These are phyloP conservation scores for Myopa testacea DNA, from an alignment of 2,888 invertebrate genomes.

Conservation along the genomic window DNA sequence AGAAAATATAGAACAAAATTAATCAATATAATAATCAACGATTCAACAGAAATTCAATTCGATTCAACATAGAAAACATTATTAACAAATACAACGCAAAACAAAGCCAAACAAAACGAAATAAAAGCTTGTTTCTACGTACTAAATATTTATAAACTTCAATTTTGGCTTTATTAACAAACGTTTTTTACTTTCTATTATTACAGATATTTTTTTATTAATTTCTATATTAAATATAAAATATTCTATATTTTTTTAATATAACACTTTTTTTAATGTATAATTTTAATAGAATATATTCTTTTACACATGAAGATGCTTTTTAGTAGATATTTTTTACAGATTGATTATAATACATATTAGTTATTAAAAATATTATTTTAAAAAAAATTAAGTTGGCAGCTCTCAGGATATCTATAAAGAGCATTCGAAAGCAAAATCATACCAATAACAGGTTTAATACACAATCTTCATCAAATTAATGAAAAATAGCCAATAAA, in stretches of 20 bases:
- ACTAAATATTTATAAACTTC: no score
- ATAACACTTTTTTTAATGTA: no score
- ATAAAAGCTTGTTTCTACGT: constrained; percentile 24
- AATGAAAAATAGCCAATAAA: no score
- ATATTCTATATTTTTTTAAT: background rate
- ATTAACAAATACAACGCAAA: background rate
- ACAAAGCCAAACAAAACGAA: constrained; percentile 39
- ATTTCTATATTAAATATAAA: constrained; percentile 32
- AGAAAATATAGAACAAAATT: no score
- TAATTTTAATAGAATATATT: no score
- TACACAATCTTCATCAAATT: no score
- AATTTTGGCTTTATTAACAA: no score
- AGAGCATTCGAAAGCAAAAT: background rate
- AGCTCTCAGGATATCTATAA: no score
- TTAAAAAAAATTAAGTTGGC: background rate
- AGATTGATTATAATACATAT: background rate
- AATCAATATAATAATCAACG: no score
- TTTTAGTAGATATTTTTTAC: background rate
- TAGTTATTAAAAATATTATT: background rate
- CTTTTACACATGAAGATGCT: constrained; percentile 70
- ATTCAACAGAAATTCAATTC: constrained; percentile 4
- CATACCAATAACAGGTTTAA: background rate
- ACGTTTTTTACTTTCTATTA: no score
- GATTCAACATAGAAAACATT: constrained; percentile 12
- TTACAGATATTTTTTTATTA: no score